Percentiles rank a stretch among this genome's conserved stretches.
phyloP scores from a whole-genome alignment of 1,140 invertebrate genomes.

The Diachasma alloeum region DNA sequence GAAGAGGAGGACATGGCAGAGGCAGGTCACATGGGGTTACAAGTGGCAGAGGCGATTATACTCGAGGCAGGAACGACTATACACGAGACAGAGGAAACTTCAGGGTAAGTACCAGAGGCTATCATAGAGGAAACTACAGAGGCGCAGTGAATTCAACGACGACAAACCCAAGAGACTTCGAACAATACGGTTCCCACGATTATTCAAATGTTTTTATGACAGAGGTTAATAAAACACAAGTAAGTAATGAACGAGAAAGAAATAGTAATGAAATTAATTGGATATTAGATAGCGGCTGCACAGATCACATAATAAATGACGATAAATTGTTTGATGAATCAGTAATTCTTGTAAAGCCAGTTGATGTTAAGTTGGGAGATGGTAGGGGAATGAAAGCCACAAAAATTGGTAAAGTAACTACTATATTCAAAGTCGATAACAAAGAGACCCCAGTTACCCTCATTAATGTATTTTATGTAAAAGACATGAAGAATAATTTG shows the following conservation, averaged over 20 bases:
- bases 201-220: slow-evolving; percentile 10
- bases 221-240: slow-evolving; percentile 10
- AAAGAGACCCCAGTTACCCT: slow-evolving; percentile 22
- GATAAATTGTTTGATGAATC: slow-evolving; percentile 26
- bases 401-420: slow-evolving; percentile 34
- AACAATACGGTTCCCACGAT: not conserved
- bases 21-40: not conserved
- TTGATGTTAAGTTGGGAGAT: slow-evolving; percentile 40
- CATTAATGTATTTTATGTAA: slow-evolving; percentile 32
- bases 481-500: slow-evolving; percentile 37
- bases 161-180: not conserved
- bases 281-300: slow-evolving; percentile 37
- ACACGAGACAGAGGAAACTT: too few species aligned
- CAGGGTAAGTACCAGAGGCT: slow-evolving; percentile 1
- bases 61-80: not conserved
- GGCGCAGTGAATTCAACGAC: slow-evolving; percentile 12
- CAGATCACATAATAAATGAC: slow-evolving; percentile 35
- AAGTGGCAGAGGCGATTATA: not conserved
- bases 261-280: slow-evolving; percentile 31
- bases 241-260: not conserved
- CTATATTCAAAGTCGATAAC: slow-evolving; percentile 27
- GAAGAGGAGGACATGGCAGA: not conserved
- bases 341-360: slow-evolving; percentile 28
- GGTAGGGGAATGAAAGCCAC: slow-evolving; percentile 34
- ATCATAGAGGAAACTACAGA: slow-evolving; percentile 15